These are phyloP conservation scores for Cheilosia grossa DNA, from an alignment of 2,888 invertebrate species.

Conservation along the genomic window DNA sequence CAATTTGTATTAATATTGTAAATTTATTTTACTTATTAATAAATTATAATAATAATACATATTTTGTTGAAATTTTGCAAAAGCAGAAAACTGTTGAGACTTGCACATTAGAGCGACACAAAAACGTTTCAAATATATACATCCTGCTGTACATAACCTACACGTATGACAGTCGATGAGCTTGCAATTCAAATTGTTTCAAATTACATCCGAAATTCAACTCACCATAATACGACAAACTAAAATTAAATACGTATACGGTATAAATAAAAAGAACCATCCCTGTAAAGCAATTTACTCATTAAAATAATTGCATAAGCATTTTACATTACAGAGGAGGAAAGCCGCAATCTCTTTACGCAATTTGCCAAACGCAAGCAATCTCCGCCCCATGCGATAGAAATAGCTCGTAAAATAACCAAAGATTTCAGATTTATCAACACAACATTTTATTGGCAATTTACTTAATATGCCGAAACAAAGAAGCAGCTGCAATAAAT, in stretches of 20 bases:
- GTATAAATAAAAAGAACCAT: not conserved
- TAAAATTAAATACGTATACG: not conserved
- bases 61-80: no score
- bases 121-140: no score
- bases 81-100: no score
- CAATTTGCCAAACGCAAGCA: constrained; percentile 12
- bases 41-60: no score
- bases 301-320: not conserved
- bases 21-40: no score
- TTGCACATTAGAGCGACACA: no score
- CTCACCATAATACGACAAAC: not conserved
- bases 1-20: no score
- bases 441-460: constrained; percentile 45
- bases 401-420: constrained; percentile 1
- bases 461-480: constrained; percentile 29
- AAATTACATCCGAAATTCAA: no score
- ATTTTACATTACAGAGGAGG: not conserved
- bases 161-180: no score
- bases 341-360: constrained; percentile 27
- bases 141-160: no score
- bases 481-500: constrained; percentile 1
- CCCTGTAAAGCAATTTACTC: not conserved
- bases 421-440: constrained; percentile 18
- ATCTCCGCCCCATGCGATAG: constrained; percentile 10
- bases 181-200: no score